These are phyloP conservation scores for Nylanderia fulva DNA, from an alignment of 1,140 invertebrate species.

Conservation along the genomic window DNA sequence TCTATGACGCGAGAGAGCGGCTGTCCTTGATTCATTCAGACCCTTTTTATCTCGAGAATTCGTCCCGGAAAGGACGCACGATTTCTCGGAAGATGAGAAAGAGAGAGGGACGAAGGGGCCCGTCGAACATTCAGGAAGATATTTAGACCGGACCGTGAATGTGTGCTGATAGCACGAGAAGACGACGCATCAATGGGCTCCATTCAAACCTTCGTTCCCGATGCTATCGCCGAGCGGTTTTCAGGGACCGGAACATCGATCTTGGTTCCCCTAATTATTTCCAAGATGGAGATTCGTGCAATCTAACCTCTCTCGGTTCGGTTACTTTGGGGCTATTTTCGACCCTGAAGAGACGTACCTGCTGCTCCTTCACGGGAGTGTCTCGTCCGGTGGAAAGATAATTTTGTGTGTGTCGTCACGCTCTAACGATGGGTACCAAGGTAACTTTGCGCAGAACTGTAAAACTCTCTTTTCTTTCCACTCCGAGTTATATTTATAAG, in stretches of 20 bases:
- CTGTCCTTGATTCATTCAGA: slow-evolving; percentile 86
- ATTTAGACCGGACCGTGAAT: slow-evolving; percentile 70
- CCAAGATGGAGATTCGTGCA: slow-evolving; percentile 81
- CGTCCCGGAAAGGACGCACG: slow-evolving; percentile 85
- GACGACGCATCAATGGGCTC: slow-evolving; percentile 83
- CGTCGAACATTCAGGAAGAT: slow-evolving; percentile 59
- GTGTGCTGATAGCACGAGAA: slow-evolving; percentile 67
- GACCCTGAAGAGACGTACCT: slow-evolving; percentile 62
- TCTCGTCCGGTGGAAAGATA: slow-evolving; percentile 51
- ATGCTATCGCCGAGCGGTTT: slow-evolving; percentile 84
- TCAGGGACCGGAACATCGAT: slow-evolving; percentile 82
- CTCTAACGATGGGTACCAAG: slow-evolving; percentile 34
- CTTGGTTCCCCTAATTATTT: slow-evolving; percentile 86
- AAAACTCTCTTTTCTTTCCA: not conserved
- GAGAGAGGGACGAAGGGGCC: slow-evolving; percentile 45
- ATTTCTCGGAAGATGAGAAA: slow-evolving; percentile 83
- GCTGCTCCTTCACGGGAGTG: slow-evolving; percentile 21
- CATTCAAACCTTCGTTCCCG: slow-evolving; percentile 83
- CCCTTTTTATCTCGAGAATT: slow-evolving; percentile 86
- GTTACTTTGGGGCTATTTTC: slow-evolving; percentile 62
- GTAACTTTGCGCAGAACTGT: slow-evolving; percentile 56
- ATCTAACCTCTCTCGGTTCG: slow-evolving; percentile 57
- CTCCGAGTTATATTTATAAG: not conserved
- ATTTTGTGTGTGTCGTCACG: slow-evolving; percentile 55
- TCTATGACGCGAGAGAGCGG: slow-evolving; percentile 60